These are phyloP conservation scores for Malurus leucopterus DNA, from an alignment of 2,797 vertebrate species.

Conservation along the genomic window DNA sequence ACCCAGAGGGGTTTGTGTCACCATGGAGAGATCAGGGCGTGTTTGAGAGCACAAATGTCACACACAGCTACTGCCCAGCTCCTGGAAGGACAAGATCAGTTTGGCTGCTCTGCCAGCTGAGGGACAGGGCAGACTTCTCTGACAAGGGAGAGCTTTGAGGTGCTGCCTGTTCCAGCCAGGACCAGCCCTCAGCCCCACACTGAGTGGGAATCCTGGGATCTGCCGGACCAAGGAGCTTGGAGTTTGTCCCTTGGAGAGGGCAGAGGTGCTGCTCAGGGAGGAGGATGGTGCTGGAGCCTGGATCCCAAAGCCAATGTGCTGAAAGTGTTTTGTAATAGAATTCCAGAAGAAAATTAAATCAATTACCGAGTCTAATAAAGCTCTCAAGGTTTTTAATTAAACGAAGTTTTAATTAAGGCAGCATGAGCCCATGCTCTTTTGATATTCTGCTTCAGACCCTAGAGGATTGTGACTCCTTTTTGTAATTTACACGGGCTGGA, in stretches of 20 bases:
- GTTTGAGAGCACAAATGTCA: rapidly evolving
- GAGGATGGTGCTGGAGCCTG: neutral
- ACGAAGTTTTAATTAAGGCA: constrained; percentile 91
- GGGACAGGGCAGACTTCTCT: neutral
- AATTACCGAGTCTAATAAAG: constrained; percentile 93
- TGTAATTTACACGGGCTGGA: constrained; percentile 29
- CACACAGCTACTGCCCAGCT: rapidly evolving
- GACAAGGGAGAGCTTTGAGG: neutral
- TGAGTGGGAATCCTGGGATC: rapidly evolving
- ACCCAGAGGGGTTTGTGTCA: neutral
- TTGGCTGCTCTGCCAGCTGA: neutral
- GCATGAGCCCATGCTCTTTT: constrained; percentile 60
- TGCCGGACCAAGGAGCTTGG: neutral
- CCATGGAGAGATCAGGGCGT: rapidly evolving
- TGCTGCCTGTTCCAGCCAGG: neutral
- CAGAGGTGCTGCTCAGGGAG: neutral
- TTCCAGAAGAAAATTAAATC: constrained; percentile 85
- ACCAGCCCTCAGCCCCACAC: rapidly evolving
- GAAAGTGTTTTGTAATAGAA: constrained; percentile 48
- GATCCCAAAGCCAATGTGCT: neutral
- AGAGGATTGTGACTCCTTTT: constrained; percentile 50
- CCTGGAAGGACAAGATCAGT: neutral
- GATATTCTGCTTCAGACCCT: constrained; percentile 70
- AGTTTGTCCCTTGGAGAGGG: neutral
- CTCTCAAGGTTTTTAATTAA: constrained; percentile 92